Evolutionary conservation across 2,888 invertebrate genomes (phyloP).

Genomic region (Morpho deidamia): DNA sequence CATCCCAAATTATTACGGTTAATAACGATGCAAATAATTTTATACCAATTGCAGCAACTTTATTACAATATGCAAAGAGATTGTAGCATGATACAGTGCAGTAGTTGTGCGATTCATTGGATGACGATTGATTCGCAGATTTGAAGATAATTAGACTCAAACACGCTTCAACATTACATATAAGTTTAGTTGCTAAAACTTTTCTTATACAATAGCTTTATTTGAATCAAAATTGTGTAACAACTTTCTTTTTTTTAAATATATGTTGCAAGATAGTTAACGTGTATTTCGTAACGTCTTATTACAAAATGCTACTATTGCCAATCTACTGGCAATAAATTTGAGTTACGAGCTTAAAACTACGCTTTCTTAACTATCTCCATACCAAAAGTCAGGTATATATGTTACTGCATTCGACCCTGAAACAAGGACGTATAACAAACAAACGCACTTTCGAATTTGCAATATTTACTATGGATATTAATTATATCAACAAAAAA

Average conservation of each 20-base stretch:
- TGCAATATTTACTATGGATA: too few species aligned
- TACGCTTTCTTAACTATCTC: too few species aligned
- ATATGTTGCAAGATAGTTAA: not conserved
- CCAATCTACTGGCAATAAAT: too few species aligned
- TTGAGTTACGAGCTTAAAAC: too few species aligned
- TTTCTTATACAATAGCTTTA: not conserved
- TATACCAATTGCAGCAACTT: constrained; percentile 10
- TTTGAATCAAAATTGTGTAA: not conserved
- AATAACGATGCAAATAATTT: not conserved
- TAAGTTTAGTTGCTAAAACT: constrained; percentile 13
- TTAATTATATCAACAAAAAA: too few species aligned
- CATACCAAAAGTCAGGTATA: too few species aligned
- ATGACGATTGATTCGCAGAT: constrained; percentile 8
- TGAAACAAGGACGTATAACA: too few species aligned
- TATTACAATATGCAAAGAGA: constrained; percentile 12
- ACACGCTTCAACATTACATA: constrained; percentile 12
- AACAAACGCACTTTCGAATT: too few species aligned
- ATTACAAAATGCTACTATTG: too few species aligned
- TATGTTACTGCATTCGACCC: too few species aligned
- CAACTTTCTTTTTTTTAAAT: not conserved
- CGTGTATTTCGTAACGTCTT: too few species aligned
- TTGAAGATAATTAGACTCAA: constrained; percentile 13
- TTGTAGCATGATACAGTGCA: constrained; percentile 13
- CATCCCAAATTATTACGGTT: not conserved
- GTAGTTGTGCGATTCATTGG: constrained; percentile 12